Evolutionary conservation across 2,797 vertebrate species (phyloP), one percentile per base, ranked within the genome.

Genomic region (Notolabrus celidotus): DNA sequence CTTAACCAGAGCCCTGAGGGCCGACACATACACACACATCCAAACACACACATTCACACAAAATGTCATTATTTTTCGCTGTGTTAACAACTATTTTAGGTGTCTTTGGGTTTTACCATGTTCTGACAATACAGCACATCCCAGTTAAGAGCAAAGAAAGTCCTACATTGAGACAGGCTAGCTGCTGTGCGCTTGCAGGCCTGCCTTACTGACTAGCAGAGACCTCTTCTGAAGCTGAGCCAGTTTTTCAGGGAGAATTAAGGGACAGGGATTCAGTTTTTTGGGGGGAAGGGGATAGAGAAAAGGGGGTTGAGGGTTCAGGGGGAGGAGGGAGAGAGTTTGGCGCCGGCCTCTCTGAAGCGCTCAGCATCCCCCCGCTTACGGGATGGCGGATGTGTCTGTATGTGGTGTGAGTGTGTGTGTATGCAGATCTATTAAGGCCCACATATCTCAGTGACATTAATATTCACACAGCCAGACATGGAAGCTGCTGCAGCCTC

Each of bases 361-460:
- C 68, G 89, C 93, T 86, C 89, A 93, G 89, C 92, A 91, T 92
- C 89, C 86, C 86, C 93, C 95, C 90, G 88, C 91, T 95, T 94
- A 94, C 88, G 87, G 90, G 88, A 86, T 92, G 88, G 89, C 91
- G 92, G 90, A 91, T 94, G 94, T 95, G 94, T 91, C 89, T 91
- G n/a, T n/a, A n/a, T n/a, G n/a, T 88, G 74, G 53, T 69, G 62
- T 76, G 14, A 54, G 36, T 50, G 23, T 39, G 58, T 57, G 60
- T 51, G 53, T 67, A 77, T 65, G 73, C 25, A 71, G 42, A 68
- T 83, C 73, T 79, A 86, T 86, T 86, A 82, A 74, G 74, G 57
- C 45, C 72, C 62, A 85, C 82, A 82, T 78, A 86, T 78, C 64
- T 86, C 34, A 19, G 69, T 67, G 68, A 85, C 80, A 89, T 86